phyloP scores from a whole-genome alignment of 2,888 invertebrate species.

The Sminthurides aquaticus region DNA sequence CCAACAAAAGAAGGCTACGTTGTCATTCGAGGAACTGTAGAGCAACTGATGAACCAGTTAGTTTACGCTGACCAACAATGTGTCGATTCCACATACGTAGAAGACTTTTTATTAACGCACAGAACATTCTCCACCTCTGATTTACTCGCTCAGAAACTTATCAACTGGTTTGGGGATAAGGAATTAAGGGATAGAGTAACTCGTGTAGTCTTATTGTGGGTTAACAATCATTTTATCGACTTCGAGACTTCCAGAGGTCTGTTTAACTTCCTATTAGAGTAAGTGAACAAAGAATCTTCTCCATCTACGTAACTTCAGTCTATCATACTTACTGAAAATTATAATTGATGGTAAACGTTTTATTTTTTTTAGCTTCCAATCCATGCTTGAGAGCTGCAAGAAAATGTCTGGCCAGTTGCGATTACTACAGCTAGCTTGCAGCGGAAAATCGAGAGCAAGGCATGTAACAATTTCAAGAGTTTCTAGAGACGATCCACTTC shows the following conservation, averaged over 20 bases:
- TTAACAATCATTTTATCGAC: constrained; percentile 96
- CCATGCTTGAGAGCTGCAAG: constrained; percentile 35
- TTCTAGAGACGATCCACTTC: constrained; percentile 79
- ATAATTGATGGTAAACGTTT: too few species aligned
- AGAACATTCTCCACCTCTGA: constrained; percentile 69
- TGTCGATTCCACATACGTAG: constrained; percentile 95
- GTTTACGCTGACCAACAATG: constrained; percentile 83
- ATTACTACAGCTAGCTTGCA: constrained; percentile 90
- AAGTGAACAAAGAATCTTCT: constrained; percentile 2
- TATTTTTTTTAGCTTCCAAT: constrained; percentile 33
- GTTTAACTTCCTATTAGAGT: constrained; percentile 68
- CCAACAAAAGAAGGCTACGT: constrained; percentile 25
- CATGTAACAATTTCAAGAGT: constrained; percentile 86
- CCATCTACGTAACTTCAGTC: background rate
- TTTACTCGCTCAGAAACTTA: constrained; percentile 28
- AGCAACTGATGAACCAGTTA: constrained; percentile 81
- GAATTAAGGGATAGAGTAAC: constrained; percentile 75
- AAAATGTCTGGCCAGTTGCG: constrained; percentile 48
- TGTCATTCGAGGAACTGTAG: constrained; percentile 63
- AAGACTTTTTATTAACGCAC: constrained; percentile 95
- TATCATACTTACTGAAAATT: background rate
- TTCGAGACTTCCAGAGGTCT: constrained; percentile 92
- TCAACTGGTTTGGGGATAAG: constrained; percentile 62
- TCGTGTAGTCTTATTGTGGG: constrained; percentile 93
- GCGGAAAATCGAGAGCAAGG: constrained; percentile 87